These are phyloP conservation scores for Caenorhabditis sulstoni DNA, from an alignment of 2,888 invertebrate species.

Conservation along the genomic window DNA sequence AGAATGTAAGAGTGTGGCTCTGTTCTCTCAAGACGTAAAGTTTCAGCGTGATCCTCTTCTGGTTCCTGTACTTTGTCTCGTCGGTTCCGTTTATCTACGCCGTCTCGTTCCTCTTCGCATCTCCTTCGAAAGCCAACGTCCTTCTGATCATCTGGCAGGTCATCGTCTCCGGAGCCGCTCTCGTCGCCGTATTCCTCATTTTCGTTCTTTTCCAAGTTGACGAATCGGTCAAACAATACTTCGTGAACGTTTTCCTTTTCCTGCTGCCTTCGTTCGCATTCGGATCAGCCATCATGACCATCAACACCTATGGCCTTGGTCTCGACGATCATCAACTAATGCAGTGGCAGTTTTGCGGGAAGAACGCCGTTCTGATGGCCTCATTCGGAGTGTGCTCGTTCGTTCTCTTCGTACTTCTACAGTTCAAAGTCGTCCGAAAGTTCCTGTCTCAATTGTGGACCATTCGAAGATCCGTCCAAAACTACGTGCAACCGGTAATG, in stretches of 20 bases:
- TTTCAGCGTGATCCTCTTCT: constrained; percentile 73
- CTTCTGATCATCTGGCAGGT: constrained; percentile 71
- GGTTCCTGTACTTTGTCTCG: constrained; percentile 75
- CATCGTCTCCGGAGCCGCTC: constrained; percentile 62
- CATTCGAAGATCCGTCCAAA: constrained; percentile 30
- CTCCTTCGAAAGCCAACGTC: constrained; percentile 66
- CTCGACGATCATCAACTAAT: constrained; percentile 15
- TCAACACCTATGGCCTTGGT: constrained; percentile 34
- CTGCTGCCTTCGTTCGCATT: constrained; percentile 67
- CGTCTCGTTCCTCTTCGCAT: constrained; percentile 74
- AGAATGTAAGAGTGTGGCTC: constrained; percentile 42
- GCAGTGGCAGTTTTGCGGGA: constrained; percentile 62
- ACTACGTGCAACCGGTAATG: constrained; percentile 48
- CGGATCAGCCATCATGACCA: constrained; percentile 59
- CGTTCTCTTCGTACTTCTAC: constrained; percentile 65
- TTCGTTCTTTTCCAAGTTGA: constrained; percentile 34
- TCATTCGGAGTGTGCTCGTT: constrained; percentile 69
- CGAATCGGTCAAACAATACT: constrained; percentile 24
- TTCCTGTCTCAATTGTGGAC: constrained; percentile 54
- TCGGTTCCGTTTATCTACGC: constrained; percentile 75
- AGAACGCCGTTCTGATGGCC: constrained; percentile 66
- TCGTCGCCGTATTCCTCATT: constrained; percentile 45
- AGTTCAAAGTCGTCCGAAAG: constrained; percentile 55
- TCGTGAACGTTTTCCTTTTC: constrained; percentile 57
- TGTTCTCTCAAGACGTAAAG: neutral